Percentiles rank a stretch among this genome's conserved stretches.
phyloP scores from a whole-genome alignment of 2,888 invertebrate genomes.

The Drosophila nr. fundita region DNA sequence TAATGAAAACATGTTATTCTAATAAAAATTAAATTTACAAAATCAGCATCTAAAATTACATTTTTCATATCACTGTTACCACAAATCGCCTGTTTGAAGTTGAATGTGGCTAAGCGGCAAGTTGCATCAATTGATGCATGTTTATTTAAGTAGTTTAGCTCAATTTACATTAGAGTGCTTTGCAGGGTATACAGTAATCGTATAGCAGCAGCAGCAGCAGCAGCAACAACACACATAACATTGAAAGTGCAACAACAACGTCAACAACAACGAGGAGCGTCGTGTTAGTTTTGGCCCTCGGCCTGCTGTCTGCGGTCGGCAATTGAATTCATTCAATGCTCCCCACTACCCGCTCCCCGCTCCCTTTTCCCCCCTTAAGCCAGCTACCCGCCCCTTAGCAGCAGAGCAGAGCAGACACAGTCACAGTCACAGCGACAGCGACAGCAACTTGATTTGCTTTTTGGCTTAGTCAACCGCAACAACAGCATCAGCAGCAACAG shows the following conservation, averaged over 20 bases:
- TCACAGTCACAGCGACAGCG: slow-evolving; percentile 31
- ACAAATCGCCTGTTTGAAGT: background rate
- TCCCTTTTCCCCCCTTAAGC: background rate
- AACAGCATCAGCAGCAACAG: slow-evolving; percentile 45
- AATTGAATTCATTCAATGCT: slow-evolving; percentile 75
- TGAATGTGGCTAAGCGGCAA: background rate
- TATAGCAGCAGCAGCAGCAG: slow-evolving; percentile 19
- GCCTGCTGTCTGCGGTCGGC: slow-evolving; percentile 72
- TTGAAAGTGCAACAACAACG: slow-evolving; percentile 54
- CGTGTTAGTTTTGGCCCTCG: slow-evolving; percentile 68
- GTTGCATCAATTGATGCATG: background rate
- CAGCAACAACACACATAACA: slow-evolving; percentile 38
- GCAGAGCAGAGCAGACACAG: slow-evolving; percentile 41
- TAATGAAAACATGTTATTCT: too few species aligned
- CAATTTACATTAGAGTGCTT: background rate
- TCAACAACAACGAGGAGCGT: slow-evolving; percentile 47
- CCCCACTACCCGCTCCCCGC: background rate
- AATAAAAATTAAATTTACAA: too few species aligned
- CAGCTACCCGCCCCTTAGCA: slow-evolving; percentile 1
- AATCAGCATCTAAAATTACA: too few species aligned
- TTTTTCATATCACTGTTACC: too few species aligned
- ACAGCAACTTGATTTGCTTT: slow-evolving; percentile 66
- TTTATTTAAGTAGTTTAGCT: background rate
- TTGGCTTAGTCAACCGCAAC: slow-evolving; percentile 73
- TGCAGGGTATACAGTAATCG: slow-evolving; percentile 33